Base-by-base conservation (phyloP, 2,888 invertebrate genomes). In the Caenorhabditis sp. region DNA sequence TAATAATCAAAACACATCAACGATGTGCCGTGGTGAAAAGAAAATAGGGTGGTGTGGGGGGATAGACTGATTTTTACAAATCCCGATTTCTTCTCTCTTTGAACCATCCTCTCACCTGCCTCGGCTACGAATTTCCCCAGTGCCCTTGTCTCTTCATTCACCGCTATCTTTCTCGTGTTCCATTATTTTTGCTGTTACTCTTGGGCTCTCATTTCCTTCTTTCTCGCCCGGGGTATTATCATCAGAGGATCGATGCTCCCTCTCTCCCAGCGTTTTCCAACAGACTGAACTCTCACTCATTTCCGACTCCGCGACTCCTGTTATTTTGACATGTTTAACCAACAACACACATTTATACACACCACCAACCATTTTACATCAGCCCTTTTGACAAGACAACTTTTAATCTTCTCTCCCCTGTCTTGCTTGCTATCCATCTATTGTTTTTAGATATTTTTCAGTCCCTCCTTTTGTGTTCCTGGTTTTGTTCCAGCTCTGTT, bases 281-380 rank as follows among this genome's bases (percentile, higher is more conserved):
- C 79, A 58, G 58, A 64, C 24, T 68, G 66, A 80, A 80, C 66
- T 80, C 80, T 73, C 63, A 56, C 68, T 59, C 49, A 35, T 70
- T 70, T 51, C 68, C 56, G 54, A 56, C 66, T 56, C 56, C 31
- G 19, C 56, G 38, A 35, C 56, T 56, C 70, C 56, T 26, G 58
- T 66, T 74, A 74, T 69, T 74, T 68, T 74, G 80, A 80, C 80
- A 80, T 80, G 80, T 80, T 80, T 80, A 66, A 72, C 73, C 72
- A 80, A 80, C 80, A 73, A 68, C 68, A 68, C 68, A 68, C 68
- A 51, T 66, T 66, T 66, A 66, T 66, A 66, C 66, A 66, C 66
- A 51, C 66, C 66, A 66, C 66, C 66, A 66, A 66, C 66, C 66
- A 54, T 68, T 68, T 68, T 54, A 54, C 68, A 68, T 51, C 68